phyloP scores from a whole-genome alignment of 1,140 invertebrate species.

The Macrostomum lignano region DNA sequence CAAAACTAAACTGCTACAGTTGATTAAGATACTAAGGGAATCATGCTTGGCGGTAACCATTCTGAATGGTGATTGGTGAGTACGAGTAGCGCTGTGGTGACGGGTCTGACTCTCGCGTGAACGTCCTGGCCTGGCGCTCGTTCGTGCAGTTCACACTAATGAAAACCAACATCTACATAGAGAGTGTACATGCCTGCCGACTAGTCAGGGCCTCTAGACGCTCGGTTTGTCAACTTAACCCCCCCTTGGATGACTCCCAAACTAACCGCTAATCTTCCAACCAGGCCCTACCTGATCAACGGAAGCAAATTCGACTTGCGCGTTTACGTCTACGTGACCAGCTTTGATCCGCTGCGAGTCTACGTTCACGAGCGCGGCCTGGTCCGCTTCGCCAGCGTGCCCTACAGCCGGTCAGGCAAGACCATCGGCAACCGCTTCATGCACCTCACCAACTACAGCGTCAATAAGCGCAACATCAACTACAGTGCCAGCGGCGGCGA shows the following conservation, averaged over 20 bases:
- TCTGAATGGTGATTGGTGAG: no score
- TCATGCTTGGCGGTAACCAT: no score
- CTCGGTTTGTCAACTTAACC: neutral
- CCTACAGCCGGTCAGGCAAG: conserved; percentile 12
- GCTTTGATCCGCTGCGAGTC: conserved; percentile 58
- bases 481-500: conserved; percentile 22
- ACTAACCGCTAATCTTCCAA: neutral
- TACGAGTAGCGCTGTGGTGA: no score
- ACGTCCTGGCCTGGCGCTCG: no score
- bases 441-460: conserved; percentile 29
- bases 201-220: conserved; percentile 50
- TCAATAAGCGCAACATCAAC: conserved; percentile 21
- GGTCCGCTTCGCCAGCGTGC: conserved; percentile 33
- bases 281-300: conserved; percentile 62
- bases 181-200: neutral
- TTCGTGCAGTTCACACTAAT: no score
- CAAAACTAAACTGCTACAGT: no score
- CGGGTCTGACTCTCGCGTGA: no score
- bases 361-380: conserved; percentile 79
- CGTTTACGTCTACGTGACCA: conserved; percentile 72
- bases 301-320: conserved; percentile 80
- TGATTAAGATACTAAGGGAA: no score
- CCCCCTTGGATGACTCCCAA: neutral
- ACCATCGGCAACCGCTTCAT: conserved; percentile 21
- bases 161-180: conserved; percentile 1